Conservation (phyloP, 2,113 vertebrate genomes). For the Zosterops borbonicus region DNA sequence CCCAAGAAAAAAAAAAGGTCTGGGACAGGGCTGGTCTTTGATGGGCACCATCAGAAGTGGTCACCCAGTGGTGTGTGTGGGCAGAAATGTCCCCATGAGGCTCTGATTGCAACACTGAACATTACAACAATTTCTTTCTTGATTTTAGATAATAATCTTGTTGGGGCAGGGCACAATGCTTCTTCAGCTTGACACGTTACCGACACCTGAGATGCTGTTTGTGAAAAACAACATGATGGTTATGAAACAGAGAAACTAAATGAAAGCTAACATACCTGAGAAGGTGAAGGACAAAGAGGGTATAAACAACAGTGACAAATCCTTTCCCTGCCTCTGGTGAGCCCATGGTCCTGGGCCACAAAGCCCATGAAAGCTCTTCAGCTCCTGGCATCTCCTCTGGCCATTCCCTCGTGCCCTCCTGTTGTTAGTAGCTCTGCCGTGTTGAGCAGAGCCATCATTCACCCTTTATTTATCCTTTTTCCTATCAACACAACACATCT, state of each 20-base stretch:
- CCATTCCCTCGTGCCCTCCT: fast-evolving
- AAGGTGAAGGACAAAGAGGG: background rate
- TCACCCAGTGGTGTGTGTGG: background rate
- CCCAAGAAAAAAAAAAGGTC: background rate
- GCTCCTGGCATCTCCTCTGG: background rate
- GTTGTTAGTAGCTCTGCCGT: background rate
- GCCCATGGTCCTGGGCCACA: background rate
- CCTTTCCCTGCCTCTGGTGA: background rate
- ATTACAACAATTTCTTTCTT: background rate
- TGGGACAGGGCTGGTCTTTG: background rate
- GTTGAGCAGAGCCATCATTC: background rate
- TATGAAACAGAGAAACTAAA: background rate
- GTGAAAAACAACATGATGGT: background rate
- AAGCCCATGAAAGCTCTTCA: background rate
- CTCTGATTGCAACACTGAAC: background rate
- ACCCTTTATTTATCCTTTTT: background rate
- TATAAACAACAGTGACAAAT: background rate
- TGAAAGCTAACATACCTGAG: background rate
- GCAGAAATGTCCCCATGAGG: background rate
- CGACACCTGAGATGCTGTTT: background rate
- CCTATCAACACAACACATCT: background rate
- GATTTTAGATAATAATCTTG: background rate
- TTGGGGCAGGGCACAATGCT: background rate
- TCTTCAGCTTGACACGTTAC: background rate
- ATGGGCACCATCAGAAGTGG: background rate